Evolutionary conservation across 2,113 vertebrate species (phyloP), one percentile per base, ranked within the genome.

Genomic region (Hyperoodon ampullatus): DNA sequence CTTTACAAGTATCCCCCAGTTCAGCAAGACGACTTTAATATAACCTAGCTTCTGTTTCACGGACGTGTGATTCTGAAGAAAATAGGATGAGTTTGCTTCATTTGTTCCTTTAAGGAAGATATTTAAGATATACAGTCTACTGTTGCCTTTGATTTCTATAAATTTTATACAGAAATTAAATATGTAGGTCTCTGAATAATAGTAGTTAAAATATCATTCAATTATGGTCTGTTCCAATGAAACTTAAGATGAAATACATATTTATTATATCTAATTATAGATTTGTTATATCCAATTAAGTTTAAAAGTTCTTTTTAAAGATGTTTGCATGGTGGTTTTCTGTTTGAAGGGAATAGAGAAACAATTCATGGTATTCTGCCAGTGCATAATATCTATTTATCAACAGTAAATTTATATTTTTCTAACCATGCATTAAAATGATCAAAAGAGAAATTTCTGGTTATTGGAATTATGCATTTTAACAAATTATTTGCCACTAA

Each of bases 271-370:
- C 74, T 93, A 87, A 91, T 71, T 19, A 92, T 71, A 83, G 21
- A 74, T 33, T 96, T 78, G 68, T 10, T 88, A 68, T 44, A 53
- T 90, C 63, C 1, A 88, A 39, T 95, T 97, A 63, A 95, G 24
- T 66, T 80, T 91, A 78, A 97, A 98, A 87, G 53, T 1, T 87
- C 53, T 82, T 90, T 58, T 93, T 77, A 6, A 84, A 70, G 28
- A 72, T 44, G 12, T 16, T 88, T 81, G 71, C 84, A 83, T 97
- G 95, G 14, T 97, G 95, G 6, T 90, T 95, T 92, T 92, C 61
- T 96, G 1, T 77, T 90, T 88, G 70, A 74, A 94, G 12, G 33
- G 23, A 93, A 26, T 92, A 35, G 28, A 94, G 77, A 96, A 92
- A 89, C 68, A 87, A n/a, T 90, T 50, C 24, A 72, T 85, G 65